These are phyloP conservation scores for Lacerta bilineata DNA, from an alignment of 2,797 vertebrate genomes.

Conservation along the genomic window DNA sequence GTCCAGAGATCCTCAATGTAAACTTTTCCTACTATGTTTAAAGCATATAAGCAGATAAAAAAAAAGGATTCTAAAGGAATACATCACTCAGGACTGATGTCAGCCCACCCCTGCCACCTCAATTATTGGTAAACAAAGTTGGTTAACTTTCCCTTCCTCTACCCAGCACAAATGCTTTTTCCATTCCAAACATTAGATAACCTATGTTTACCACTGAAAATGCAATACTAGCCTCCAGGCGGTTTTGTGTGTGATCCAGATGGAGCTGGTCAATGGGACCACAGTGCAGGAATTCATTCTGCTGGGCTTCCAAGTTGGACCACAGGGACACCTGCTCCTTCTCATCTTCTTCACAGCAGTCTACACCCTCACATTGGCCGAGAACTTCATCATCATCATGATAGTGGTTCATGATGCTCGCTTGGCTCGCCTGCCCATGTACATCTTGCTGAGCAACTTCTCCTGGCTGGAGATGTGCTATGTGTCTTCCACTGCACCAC, in stretches of 20 bases:
- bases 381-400: constrained; percentile 50
- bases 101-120: too few relatives aligned
- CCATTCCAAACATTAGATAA: too few relatives aligned
- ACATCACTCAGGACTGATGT: too few relatives aligned
- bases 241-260: background rate
- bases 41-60: too few relatives aligned
- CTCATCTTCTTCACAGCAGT: constrained; percentile 4
- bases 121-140: too few relatives aligned
- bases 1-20: too few relatives aligned
- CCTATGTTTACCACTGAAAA: too few relatives aligned
- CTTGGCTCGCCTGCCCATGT: constrained; percentile 64
- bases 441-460: constrained; percentile 67
- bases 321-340: background rate
- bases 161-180: too few relatives aligned
- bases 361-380: constrained; percentile 57
- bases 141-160: too few relatives aligned
- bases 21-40: too few relatives aligned
- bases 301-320: constrained; percentile 15
- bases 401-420: constrained; percentile 36
- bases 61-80: too few relatives aligned
- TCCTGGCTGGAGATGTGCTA: constrained; percentile 67
- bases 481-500: constrained; percentile 24
- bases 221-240: too few relatives aligned
- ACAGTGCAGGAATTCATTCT: constrained; percentile 42
- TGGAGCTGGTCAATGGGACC: constrained; percentile 10